A percentile compares a stretch with the other conserved stretches of the same genome.
Evolutionary conservation across 2,797 vertebrate genomes (phyloP).

Genomic region (Cetoscarus ocellatus): DNA sequence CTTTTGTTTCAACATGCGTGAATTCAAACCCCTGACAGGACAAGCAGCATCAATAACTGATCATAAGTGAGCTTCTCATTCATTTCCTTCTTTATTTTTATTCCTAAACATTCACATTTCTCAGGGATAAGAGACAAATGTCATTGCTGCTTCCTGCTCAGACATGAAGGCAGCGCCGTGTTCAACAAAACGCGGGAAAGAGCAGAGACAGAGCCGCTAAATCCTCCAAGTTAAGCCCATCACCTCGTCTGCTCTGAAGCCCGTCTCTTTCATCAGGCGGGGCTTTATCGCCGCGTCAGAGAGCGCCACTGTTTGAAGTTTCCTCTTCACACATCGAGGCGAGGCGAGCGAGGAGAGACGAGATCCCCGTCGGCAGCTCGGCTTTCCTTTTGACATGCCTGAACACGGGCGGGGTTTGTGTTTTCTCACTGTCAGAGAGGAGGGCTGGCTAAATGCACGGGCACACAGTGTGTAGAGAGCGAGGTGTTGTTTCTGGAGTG

Average conservation of each 20-base stretch:
- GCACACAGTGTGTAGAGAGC: conserved; percentile 5
- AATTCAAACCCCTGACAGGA: too few species aligned
- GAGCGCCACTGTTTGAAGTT: conserved; percentile 74
- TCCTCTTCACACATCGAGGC: conserved; percentile 56
- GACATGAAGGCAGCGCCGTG: conserved; percentile 45
- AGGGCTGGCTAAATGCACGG: conserved; percentile 2
- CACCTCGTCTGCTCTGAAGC: conserved; percentile 68
- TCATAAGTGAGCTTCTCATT: too few species aligned
- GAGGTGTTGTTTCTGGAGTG: conserved; percentile 18
- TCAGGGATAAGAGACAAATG: conserved; percentile 50
- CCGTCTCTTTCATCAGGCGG: conserved; percentile 75
- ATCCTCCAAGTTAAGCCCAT: conserved; percentile 81
- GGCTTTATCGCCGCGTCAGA: conserved; percentile 70
- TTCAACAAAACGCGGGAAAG: conserved; percentile 64
- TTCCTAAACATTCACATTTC: conserved; percentile 27
- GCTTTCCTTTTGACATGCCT: conserved; percentile 33
- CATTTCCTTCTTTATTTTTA: not conserved
- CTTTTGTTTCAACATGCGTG: not conserved
- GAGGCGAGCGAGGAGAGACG: conserved; percentile 56
- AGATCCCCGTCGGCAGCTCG: conserved; percentile 30
- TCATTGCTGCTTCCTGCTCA: conserved; percentile 54
- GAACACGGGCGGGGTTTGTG: conserved; percentile 35
- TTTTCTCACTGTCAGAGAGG: not conserved
- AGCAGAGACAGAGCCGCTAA: conserved; percentile 66
- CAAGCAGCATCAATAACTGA: too few species aligned